These are phyloP conservation scores for Phallusia fumigata DNA, from an alignment of 23 tunicate species.

Conservation along the genomic window DNA sequence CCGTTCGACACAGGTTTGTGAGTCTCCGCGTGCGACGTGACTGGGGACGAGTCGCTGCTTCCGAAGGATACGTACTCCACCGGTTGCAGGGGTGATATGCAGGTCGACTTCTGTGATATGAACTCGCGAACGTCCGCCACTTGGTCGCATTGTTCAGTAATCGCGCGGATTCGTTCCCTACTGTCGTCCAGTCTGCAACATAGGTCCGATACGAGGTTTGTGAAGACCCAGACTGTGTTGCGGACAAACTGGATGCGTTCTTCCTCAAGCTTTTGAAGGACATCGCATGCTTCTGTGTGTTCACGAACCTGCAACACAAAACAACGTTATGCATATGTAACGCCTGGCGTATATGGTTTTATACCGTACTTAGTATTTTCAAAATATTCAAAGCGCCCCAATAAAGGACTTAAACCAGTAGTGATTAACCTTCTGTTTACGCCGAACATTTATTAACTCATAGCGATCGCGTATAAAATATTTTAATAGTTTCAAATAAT, in stretches of 20 bases:
- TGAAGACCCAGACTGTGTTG: slow-evolving; percentile 65
- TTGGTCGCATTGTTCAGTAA: slow-evolving; percentile 61
- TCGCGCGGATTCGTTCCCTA: slow-evolving; percentile 54
- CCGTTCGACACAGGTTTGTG: background rate
- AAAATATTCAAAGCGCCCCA: no score
- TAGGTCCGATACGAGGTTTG: slow-evolving; percentile 76
- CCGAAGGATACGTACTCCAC: slow-evolving; percentile 55
- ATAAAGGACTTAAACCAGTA: no score
- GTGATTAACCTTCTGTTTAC: no score
- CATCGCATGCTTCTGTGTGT: slow-evolving; percentile 49
- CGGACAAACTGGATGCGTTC: slow-evolving; percentile 56
- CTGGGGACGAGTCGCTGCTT: background rate
- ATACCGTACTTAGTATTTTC: no score
- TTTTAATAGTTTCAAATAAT: no score
- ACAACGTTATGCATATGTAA: background rate
- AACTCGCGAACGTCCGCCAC: slow-evolving; percentile 63
- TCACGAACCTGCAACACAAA: slow-evolving; percentile 36
- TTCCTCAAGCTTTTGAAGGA: slow-evolving; percentile 65
- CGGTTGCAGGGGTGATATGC: slow-evolving; percentile 41
- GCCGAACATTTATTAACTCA: no score
- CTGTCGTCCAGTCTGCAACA: slow-evolving; percentile 68
- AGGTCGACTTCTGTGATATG: slow-evolving; percentile 35
- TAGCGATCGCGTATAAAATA: no score
- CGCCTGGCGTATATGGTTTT: no score
- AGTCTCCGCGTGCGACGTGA: background rate